Evolutionary conservation across 1,140 invertebrate genomes (phyloP).

Genomic region (Aphaenogaster floridana): DNA sequence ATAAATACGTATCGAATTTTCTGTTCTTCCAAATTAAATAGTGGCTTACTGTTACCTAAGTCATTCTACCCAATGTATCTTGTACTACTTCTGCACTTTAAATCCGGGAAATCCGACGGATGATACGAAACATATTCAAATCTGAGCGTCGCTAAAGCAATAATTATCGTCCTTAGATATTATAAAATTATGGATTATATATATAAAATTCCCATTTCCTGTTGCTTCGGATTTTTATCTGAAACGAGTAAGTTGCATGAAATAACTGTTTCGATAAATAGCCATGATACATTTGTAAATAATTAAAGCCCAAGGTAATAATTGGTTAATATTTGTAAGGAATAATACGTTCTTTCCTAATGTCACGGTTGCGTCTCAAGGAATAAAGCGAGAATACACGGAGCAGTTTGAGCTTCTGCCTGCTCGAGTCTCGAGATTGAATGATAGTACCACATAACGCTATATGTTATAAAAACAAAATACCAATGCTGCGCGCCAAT

Average conservation of each 20-base stretch:
- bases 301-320: background rate
- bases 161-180: background rate
- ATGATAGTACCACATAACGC: background rate
- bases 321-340: background rate
- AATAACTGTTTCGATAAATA: background rate
- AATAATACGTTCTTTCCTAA: background rate
- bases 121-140: background rate
- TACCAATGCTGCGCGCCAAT: background rate
- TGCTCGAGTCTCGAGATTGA: background rate
- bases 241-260: background rate
- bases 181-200: conserved; percentile 14
- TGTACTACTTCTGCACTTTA: background rate
- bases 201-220: background rate
- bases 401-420: background rate
- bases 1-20: background rate
- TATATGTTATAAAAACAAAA: background rate
- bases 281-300: background rate
- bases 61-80: background rate
- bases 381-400: background rate
- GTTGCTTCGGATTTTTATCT: background rate
- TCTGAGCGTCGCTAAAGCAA: background rate
- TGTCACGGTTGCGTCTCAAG: background rate
- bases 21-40: background rate
- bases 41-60: background rate
- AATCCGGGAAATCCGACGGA: background rate